Evolutionary conservation across 2,113 vertebrate species (phyloP).

Genomic region (Brienomyrus longianalis): DNA sequence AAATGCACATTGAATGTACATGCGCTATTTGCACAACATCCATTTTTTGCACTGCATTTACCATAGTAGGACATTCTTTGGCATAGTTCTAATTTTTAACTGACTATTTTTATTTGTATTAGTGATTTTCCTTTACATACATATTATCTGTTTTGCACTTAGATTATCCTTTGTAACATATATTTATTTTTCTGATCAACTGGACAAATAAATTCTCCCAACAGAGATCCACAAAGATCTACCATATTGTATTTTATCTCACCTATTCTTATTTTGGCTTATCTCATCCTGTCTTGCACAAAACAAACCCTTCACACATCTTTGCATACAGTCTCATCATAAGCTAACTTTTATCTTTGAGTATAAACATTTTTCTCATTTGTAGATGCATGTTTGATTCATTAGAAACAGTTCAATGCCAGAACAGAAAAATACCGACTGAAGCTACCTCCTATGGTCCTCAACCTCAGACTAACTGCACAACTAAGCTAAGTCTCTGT

Average conservation of each 20-base stretch:
- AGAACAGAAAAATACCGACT: not conserved
- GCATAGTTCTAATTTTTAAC: not conserved
- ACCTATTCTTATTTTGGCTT: no score
- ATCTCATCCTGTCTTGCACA: not conserved
- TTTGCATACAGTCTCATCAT: not conserved
- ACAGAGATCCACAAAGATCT: no score
- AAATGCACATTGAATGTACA: not conserved
- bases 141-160: not conserved
- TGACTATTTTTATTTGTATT: not conserved
- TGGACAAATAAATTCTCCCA: not conserved
- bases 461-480: not conserved
- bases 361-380: not conserved
- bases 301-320: not conserved
- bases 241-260: no score
- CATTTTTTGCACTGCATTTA: not conserved
- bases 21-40: not conserved
- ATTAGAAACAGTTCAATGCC: not conserved
- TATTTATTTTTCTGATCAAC: not conserved
- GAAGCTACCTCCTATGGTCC: not conserved
- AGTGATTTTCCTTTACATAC: not conserved
- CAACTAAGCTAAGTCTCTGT: not conserved
- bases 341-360: not conserved
- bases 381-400: not conserved
- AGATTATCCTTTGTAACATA: not conserved
- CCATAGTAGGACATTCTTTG: not conserved